A percentile compares a stretch with the other conserved stretches of the same genome.
Conservation (phyloP, 2,888 invertebrate species). For the Anoncus sp. region DNA sequence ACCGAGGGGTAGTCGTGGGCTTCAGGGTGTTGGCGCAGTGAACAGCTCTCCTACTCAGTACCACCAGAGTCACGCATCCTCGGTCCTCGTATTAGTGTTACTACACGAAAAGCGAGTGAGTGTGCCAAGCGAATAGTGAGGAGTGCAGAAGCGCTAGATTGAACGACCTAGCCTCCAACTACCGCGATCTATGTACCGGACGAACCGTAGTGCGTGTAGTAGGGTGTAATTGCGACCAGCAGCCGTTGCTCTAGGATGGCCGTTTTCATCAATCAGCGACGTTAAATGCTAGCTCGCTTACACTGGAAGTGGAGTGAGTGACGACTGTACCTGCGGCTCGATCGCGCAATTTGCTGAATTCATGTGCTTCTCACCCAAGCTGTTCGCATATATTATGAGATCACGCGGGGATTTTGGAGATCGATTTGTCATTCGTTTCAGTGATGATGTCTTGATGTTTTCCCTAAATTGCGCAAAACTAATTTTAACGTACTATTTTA, state of each 20-base stretch:
- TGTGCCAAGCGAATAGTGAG: slow-evolving; percentile 51
- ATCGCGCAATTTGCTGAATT: slow-evolving; percentile 56
- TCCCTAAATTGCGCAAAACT: background rate
- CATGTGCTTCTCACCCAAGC: slow-evolving; percentile 47
- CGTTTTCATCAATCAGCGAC: slow-evolving; percentile 82
- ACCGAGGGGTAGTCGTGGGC: slow-evolving; percentile 30
- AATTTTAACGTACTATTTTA: background rate
- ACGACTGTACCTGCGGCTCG: slow-evolving; percentile 34
- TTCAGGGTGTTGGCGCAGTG: slow-evolving; percentile 58
- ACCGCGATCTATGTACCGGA: slow-evolving; percentile 79
- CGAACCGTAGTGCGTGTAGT: slow-evolving; percentile 76
- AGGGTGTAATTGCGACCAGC: slow-evolving; percentile 80
- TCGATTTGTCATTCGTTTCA: slow-evolving; percentile 49
- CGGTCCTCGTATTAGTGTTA: slow-evolving; percentile 79
- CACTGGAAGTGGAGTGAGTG: slow-evolving; percentile 44
- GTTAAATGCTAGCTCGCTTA: slow-evolving; percentile 76
- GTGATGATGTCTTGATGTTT: slow-evolving; percentile 34
- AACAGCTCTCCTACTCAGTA: slow-evolving; percentile 60
- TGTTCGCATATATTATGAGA: slow-evolving; percentile 62
- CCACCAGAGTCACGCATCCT: slow-evolving; percentile 77
- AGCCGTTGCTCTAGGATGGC: slow-evolving; percentile 78
- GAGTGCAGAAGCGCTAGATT: slow-evolving; percentile 66
- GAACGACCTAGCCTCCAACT: slow-evolving; percentile 69
- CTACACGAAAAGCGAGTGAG: slow-evolving; percentile 68
- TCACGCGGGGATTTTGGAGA: slow-evolving; percentile 59